Evolutionary conservation across 2,797 vertebrate species (phyloP), one percentile per base, ranked within the genome.

Genomic region (Myotis myotis): DNA sequence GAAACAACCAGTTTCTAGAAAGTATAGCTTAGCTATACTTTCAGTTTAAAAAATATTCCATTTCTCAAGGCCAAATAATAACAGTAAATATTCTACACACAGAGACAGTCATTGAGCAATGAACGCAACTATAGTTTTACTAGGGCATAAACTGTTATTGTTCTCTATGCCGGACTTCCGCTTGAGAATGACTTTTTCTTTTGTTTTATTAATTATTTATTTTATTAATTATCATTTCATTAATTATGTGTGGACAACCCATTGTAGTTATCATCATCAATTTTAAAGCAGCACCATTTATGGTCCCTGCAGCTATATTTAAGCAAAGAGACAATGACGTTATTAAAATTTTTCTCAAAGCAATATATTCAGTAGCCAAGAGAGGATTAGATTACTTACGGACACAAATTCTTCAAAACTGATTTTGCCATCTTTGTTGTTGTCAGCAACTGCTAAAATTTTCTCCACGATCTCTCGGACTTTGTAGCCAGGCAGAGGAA

Each of bases 351-450:
- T 74, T 78, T 28, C 81, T 92, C 19, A 15, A 78, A 83, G 41
- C 53, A 88, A 85, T 87, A 68, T 5, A 6, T 64, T 41, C 28
- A 87, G 57, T 28, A 82, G 41, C 12, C 17, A 76, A 70, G 62
- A 92, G 30, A 53, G 22, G 5, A 93, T 64, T 0, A 0, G 17
- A 17, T 86, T 84, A 98, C 98, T 98, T 98, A 99, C 99, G 49
- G 98, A 98, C 11, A 99, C 99, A 98, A 99, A 99, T 93, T 99
- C 99, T 96, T 99, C 99, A 86, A 99, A 99, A 98, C 98, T 99
- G 98, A 99, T 99, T 98, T 98, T 99, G 87, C 99, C 99, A 0
- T 99, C 99, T 97, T 99, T 99, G 98, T 99, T 99, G 97, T 97
- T 99, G 96, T 99, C 99, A 36, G 99, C 99, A 3, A 98, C 98